phyloP scores from a whole-genome alignment of 2,797 vertebrate genomes.

The Etheostoma perlongum region DNA sequence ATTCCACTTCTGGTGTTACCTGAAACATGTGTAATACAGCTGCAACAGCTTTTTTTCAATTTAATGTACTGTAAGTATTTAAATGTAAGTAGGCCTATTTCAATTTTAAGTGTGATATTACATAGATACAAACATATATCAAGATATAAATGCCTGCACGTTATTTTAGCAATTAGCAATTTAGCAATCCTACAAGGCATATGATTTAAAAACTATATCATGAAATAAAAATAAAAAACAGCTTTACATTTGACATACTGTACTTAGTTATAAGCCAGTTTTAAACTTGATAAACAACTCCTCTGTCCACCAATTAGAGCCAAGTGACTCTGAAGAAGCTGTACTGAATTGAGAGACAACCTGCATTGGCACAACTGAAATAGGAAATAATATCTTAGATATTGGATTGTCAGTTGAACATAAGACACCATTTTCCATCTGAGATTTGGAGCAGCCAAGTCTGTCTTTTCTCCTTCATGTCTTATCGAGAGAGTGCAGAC shows the following conservation, averaged over 20 bases:
- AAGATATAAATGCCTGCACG: not conserved
- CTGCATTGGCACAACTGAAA: constrained; percentile 32
- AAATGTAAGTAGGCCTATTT: not conserved
- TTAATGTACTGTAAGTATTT: not conserved
- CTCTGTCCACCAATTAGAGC: constrained; percentile 8
- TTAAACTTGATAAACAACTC: constrained; percentile 4
- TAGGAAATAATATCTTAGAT: constrained; percentile 39
- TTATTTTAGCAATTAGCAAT: not conserved
- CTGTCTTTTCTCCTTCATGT: constrained; percentile 47
- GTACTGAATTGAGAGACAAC: constrained; percentile 22
- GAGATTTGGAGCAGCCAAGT: constrained; percentile 43
- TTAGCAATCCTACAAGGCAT: not conserved
- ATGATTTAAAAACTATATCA: not conserved
- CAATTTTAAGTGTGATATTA: not conserved
- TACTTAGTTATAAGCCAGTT: not conserved
- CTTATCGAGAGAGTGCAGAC: constrained; percentile 44
- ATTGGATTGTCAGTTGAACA: constrained; percentile 53
- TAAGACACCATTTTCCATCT: constrained; percentile 50
- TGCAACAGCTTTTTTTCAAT: constrained; percentile 6
- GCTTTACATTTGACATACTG: not conserved
- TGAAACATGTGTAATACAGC: constrained; percentile 20
- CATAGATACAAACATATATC: not conserved
- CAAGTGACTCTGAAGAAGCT: constrained; percentile 23
- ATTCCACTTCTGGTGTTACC: constrained; percentile 34
- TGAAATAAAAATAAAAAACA: not conserved